These are phyloP conservation scores for Sebastes hopkinsi DNA, from an alignment of 2,797 vertebrate species.

Conservation along the genomic window DNA sequence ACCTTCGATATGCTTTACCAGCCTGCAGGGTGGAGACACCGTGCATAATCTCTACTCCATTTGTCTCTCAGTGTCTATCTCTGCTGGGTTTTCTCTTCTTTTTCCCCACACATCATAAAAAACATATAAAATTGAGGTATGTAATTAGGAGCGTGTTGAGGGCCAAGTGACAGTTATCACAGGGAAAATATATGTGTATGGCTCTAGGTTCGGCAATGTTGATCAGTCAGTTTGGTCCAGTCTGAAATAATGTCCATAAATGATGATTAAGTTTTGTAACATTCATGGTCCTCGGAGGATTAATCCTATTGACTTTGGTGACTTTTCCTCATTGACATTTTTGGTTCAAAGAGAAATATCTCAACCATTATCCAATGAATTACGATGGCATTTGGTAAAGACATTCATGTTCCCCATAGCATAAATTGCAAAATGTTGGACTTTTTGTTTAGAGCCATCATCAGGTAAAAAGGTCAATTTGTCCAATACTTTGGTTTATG, in stretches of 20 bases:
- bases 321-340: neutral
- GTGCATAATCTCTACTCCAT: conserved; percentile 51
- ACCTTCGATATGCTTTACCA: conserved; percentile 50
- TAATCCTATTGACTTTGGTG: neutral
- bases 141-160: neutral
- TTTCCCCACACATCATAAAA: conserved; percentile 2
- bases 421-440: neutral
- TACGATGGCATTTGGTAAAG: neutral
- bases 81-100: neutral
- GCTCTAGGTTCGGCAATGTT: neutral
- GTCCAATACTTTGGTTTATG: neutral
- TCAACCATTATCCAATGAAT: neutral
- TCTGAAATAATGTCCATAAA: conserved; percentile 13
- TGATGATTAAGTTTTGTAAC: conserved; percentile 2
- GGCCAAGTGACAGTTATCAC: neutral
- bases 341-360: neutral
- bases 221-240: neutral
- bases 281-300: neutral
- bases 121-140: conserved; percentile 8
- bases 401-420: neutral
- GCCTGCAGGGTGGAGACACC: conserved; percentile 53
- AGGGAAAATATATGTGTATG: conserved; percentile 1
- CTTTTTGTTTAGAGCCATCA: neutral
- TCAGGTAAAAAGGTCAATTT: neutral
- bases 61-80: conserved; percentile 26